Evolutionary conservation across 2,113 vertebrate genomes (phyloP).

Genomic region (Ceuthmochares aereus): DNA sequence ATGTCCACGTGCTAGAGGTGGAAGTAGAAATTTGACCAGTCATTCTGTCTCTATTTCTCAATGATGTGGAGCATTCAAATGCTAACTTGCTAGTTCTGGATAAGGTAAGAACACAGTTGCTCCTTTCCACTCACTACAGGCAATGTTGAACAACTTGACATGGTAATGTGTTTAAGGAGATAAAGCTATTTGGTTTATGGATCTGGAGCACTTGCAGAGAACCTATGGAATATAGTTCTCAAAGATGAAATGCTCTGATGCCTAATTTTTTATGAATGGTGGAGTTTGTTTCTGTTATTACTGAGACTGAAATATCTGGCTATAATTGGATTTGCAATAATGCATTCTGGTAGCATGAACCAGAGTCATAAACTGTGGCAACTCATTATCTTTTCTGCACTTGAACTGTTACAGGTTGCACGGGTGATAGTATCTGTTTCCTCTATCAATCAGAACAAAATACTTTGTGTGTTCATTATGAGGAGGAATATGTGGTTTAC

Average conservation of each 20-base stretch:
- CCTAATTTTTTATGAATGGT: neutral
- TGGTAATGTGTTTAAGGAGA: neutral
- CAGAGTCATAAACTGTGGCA: neutral
- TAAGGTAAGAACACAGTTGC: neutral
- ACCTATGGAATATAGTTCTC: neutral
- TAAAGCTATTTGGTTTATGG: neutral
- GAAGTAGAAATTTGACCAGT: neutral
- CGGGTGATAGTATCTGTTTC: neutral
- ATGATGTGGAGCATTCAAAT: neutral
- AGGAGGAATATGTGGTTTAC: neutral
- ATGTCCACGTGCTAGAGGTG: neutral
- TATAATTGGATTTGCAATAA: neutral
- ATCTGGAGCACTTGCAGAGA: neutral
- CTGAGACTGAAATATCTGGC: neutral
- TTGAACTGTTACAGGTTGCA: neutral
- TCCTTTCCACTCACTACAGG: neutral
- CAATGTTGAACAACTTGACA: neutral
- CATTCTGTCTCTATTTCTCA: neutral
- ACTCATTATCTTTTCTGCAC: rapidly evolving
- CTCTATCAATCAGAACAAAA: neutral
- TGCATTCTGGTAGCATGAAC: neutral
- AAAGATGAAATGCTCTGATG: neutral
- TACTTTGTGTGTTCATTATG: neutral
- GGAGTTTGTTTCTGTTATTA: neutral
- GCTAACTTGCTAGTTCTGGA: neutral